Base-by-base conservation (phyloP, 2,888 invertebrate species). In the Cryptus armator region DNA sequence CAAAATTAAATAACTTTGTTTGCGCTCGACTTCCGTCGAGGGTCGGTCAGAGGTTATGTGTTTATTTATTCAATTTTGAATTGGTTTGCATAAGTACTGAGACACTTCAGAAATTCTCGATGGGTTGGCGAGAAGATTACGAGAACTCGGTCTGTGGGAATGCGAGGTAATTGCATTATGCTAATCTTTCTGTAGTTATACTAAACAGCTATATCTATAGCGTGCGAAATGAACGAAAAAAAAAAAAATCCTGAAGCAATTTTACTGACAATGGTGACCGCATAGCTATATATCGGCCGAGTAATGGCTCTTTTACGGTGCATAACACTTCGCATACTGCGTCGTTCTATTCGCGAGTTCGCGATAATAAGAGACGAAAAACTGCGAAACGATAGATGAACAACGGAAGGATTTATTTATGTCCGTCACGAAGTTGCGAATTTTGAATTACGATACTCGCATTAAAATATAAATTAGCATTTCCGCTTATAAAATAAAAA, bases 161-260 rank as follows among this genome's bases (percentile, higher is more conserved):
- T 5, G 19, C 48, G 46, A 48, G 70, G 62, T 62, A 70, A 70
- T 78, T 62, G 68, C 62, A 62, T 78, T 62, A 78, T 70, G 78
- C 37, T 78, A 70, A 78, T 78, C 32, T 19, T 37, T 51, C 59
- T 19, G 70, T 37, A 48, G 62, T 62, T 19, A 70, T 32, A 78
- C 24, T 9, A 9, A 29, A 6, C 77, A 56, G 10, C 24, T n/a
- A 24, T 70, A 44, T 29, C 24, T 48, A n/a, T 6, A n/a, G 7
- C 48, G 14, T 70, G 14, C 14, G 44, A 24, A 19, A 19, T 24
- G 19, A 56, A 56, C 29, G 32, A 70, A 12, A 77, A n/a, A 12
- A 46, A 59, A 29, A 77, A 78, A 48, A 43, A 16, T 53, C 24
- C 9, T 32, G 59, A 70, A 46, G 14, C 37, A 32, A 46, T 70